phyloP scores from a whole-genome alignment of 2,113 vertebrate genomes.

The Dipodomys ordii region DNA sequence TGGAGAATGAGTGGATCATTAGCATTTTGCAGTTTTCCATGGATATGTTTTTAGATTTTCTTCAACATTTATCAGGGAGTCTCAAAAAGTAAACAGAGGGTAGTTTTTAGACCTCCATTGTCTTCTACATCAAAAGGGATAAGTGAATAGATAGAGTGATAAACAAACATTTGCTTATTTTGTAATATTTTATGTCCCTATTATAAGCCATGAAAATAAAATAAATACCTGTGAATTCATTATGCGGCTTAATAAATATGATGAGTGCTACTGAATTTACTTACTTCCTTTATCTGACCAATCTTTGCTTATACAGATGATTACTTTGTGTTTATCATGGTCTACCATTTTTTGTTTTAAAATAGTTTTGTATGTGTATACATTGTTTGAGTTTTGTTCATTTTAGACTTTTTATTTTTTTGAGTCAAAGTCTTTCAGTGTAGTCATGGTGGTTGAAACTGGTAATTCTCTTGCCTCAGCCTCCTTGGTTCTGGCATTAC shows the following conservation, averaged over 20 bases:
- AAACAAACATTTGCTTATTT: conserved; percentile 23
- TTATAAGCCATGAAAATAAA: neutral
- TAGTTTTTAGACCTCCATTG: conserved; percentile 9
- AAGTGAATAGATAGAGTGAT: conserved; percentile 2
- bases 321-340: neutral
- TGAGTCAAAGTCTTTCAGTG: too few species aligned
- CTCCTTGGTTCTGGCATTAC: too few species aligned
- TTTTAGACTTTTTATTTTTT: too few species aligned
- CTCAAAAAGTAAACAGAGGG: neutral
- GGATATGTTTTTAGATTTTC: conserved; percentile 45
- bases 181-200: neutral
- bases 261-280: neutral
- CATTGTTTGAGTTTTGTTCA: neutral
- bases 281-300: neutral
- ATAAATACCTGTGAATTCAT: neutral
- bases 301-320: neutral
- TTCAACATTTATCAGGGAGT: conserved; percentile 9
- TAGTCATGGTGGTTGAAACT: too few species aligned
- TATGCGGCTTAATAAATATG: neutral
- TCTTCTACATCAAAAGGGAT: conserved; percentile 11
- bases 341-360: conserved; percentile 54
- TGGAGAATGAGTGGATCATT: neutral
- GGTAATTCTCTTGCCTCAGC: too few species aligned
- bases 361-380: neutral
- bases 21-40: conserved; percentile 40